A percentile compares a stretch with the other conserved stretches of the same genome.
phyloP scores from a whole-genome alignment of 2,888 invertebrate species.

The Agonopterix arenella region DNA sequence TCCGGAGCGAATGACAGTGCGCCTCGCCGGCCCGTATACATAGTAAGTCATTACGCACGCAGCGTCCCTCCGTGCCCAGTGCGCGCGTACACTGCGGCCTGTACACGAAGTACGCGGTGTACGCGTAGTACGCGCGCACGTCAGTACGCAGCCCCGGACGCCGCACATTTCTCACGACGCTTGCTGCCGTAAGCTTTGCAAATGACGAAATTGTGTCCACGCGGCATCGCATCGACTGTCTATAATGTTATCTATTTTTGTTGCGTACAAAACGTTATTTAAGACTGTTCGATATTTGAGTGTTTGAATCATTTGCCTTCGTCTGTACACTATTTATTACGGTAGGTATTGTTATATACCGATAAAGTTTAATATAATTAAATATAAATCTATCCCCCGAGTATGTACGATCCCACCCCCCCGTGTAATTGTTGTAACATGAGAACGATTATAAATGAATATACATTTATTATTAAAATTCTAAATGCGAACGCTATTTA shows the following conservation, averaged over 20 bases:
- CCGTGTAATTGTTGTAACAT: constrained; percentile 59
- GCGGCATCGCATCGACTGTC: constrained; percentile 30
- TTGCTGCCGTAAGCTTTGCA: constrained; percentile 72
- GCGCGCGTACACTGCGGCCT: constrained; percentile 7
- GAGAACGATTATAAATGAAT: constrained; percentile 37
- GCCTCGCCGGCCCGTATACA: constrained; percentile 5
- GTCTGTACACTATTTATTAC: constrained; percentile 55
- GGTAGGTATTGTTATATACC: constrained; percentile 25
- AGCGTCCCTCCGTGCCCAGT: constrained; percentile 1
- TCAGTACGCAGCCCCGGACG: constrained; percentile 23
- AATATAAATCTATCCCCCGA: constrained; percentile 31
- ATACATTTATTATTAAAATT: constrained; percentile 44
- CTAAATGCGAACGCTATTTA: constrained; percentile 71
- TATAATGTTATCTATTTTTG: constrained; percentile 49
- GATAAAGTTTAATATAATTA: constrained; percentile 31
- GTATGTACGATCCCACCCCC: constrained; percentile 53
- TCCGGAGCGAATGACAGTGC: constrained; percentile 14
- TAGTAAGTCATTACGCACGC: constrained; percentile 19
- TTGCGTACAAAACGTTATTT: constrained; percentile 70
- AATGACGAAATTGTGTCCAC: constrained; percentile 59
- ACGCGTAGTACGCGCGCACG: constrained; percentile 4
- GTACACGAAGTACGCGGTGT: constrained; percentile 4
- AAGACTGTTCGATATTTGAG: constrained; percentile 70
- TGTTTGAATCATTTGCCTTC: constrained; percentile 60
- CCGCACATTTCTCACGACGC: constrained; percentile 61